Base-by-base conservation (phyloP, 2,113 vertebrate species). In the Acanthisitta chloris region DNA sequence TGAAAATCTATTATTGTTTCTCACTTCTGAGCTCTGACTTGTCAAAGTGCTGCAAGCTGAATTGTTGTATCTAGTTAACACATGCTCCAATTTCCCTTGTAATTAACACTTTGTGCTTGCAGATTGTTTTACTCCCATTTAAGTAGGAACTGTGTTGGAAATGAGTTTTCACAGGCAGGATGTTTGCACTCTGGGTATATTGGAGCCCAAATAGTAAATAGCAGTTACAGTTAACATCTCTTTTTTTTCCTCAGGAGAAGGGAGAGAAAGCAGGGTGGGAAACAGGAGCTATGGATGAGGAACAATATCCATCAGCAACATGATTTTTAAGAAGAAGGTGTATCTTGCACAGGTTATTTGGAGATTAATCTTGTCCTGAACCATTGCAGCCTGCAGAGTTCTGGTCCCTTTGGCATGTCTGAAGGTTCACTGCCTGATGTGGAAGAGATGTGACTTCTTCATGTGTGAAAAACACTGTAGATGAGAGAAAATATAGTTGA, bases 51-150 rank as follows among this genome's bases (percentile, higher is more conserved):
- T 90, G 78, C 86, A 24, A 95, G 86, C 86, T 70, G 92, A 97
- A 96, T 94, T 88, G 83, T 77, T 96, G 88, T 95, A 57, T 80
- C 92, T 95, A 71, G 84, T 97, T 95, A 94, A 95, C 94, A 96
- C 76, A 26, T 92, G 77, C 82, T 96, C 34, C 87, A 36, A 6
- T 96, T 97, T 96, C 84, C 8, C 4, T 91, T 88, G 91, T 93
- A 86, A 96, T 94, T 95, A 97, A 45, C 90, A 79, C 95, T 84
- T 96, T 91, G 94, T 89, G 45, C 57, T 90, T 91, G 48, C 33
- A 4, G 57, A 42, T 93, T 96, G n/a, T n/a, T 93, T 67, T 9
- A 80, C 49, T 91, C 64, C 55, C 15, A 33, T 88, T 90, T 93
- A 81, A 46, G 46, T 80, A 72, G 81, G 65, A 85, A 34, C 49